Base-by-base conservation (phyloP, 2,888 invertebrate species). In the Psylliodes chrysocephalus region DNA sequence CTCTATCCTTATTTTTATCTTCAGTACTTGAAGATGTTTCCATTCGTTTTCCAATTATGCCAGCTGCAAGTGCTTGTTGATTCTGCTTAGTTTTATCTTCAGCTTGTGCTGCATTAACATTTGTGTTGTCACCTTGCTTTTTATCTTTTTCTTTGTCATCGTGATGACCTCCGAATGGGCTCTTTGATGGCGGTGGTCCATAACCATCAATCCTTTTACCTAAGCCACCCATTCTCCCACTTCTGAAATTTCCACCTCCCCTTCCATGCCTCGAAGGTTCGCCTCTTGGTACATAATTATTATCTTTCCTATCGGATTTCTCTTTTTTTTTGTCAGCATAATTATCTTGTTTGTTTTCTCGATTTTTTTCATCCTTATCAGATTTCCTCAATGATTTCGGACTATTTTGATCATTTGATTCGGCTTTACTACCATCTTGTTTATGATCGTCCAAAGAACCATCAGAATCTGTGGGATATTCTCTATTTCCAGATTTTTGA, bases 221-320 rank as follows among this genome's bases (percentile, higher is more conserved):
- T 17, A 86, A 84, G 67, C 84, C 84, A 33, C 86, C 85, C 70
- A 74, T 73, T 35, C 73, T 57, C 2, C 67, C 69, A 35, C 70
- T 70, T 63, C 76, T 66, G 59, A 77, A 75, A 51, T 72, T 75
- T 46, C 77, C 77, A 1, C 86, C 87, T 12, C 91, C 93, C 65
- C 95, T 86, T 3, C 95, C 95, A 62, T 95, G 89, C 53, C 95
- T 86, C 0, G 94, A 94, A 0, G 95, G 95, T 80, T 95, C 95
- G 0, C 95, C 95, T 17, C 94, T 87, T 0, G 95, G 95, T 1
- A 92, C 90, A 82, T 94, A 94, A 49, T 91, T 91, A 53, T 64
- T 65, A 15, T 71, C 68, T 35, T 62, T 70, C 22, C 68, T 66
- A 5, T 78, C 76, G 5, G 64, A 75, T 64, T 83, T 82, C 1